These are phyloP conservation scores for Lerista edwardsae DNA, from an alignment of 2,797 vertebrate genomes.

Conservation along the genomic window DNA sequence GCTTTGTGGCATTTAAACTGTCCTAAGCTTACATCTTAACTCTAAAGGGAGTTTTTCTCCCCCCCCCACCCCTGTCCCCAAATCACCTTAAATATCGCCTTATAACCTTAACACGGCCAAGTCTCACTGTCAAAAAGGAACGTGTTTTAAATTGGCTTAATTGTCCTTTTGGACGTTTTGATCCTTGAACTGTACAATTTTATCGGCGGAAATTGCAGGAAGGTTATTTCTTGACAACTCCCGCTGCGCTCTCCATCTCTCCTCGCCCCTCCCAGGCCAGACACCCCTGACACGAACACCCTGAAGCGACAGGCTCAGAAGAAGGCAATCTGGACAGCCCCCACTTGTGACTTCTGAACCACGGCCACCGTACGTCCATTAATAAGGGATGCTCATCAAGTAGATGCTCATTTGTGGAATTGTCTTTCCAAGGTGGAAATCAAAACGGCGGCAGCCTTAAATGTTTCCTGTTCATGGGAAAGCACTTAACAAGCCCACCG, in stretches of 20 bases:
- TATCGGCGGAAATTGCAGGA: slow-evolving; percentile 28
- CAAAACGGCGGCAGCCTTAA: slow-evolving; percentile 36
- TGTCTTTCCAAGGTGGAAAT: slow-evolving; percentile 53
- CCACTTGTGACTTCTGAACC: slow-evolving; percentile 60
- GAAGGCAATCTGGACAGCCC: slow-evolving; percentile 61
- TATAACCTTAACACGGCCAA: neutral
- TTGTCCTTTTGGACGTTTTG: slow-evolving; percentile 49
- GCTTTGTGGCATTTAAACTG: neutral
- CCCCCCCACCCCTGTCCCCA: neutral
- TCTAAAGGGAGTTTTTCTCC: no score
- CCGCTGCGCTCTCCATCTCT: slow-evolving; percentile 38
- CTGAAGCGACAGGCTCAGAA: slow-evolving; percentile 59
- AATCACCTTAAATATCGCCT: neutral
- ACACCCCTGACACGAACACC: slow-evolving; percentile 60
- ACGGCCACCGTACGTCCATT: no score
- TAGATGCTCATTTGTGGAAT: slow-evolving; percentile 64
- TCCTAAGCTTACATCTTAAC: neutral
- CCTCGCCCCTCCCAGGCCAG: neutral
- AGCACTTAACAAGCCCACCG: neutral
- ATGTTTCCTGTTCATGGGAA: slow-evolving; percentile 40
- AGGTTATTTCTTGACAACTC: slow-evolving; percentile 62
- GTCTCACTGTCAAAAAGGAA: neutral
- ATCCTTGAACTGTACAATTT: slow-evolving; percentile 38
- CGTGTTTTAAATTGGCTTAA: slow-evolving; percentile 32
- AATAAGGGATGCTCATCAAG: slow-evolving; percentile 68